Percentiles rank a stretch among this genome's conserved stretches.
phyloP scores from a whole-genome alignment of 2,888 invertebrate genomes.

The Chrysomela aeneicollis region DNA sequence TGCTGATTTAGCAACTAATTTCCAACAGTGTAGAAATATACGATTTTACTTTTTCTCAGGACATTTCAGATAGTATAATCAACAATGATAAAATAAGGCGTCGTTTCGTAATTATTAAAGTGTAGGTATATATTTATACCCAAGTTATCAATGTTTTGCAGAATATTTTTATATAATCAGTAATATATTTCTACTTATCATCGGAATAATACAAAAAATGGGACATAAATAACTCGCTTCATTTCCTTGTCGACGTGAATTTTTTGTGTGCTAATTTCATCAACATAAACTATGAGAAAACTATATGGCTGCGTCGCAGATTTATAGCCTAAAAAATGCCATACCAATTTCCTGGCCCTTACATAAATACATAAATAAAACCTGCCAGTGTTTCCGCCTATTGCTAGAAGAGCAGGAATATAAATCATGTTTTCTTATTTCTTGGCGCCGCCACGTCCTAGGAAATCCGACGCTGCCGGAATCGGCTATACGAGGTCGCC shows the following conservation, averaged over 20 bases:
- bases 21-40: no score
- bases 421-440: conserved; percentile 56
- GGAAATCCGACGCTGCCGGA: conserved; percentile 45
- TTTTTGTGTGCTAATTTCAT: conserved; percentile 21
- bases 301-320: conserved; percentile 21
- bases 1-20: no score
- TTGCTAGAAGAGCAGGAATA: conserved; percentile 42
- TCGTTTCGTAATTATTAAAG: no score
- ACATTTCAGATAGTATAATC: no score
- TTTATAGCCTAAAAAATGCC: conserved; percentile 32
- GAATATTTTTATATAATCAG: no score
- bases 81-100: no score
- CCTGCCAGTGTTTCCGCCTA: conserved; percentile 44
- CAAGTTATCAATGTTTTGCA: no score
- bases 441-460: conserved; percentile 49
- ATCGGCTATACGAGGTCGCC: conserved; percentile 12
- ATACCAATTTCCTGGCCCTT: conserved; percentile 38
- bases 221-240: neutral
- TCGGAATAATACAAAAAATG: no score
- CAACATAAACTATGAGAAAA: conserved; percentile 23
- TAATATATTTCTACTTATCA: no score
- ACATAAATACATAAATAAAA: conserved; percentile 42
- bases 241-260: conserved; percentile 26
- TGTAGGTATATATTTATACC: no score
- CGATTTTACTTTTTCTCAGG: no score